A percentile compares a stretch with the other conserved stretches of the same genome.
phyloP scores from a whole-genome alignment of 2,888 invertebrate species.

The Odontothrips loti region DNA sequence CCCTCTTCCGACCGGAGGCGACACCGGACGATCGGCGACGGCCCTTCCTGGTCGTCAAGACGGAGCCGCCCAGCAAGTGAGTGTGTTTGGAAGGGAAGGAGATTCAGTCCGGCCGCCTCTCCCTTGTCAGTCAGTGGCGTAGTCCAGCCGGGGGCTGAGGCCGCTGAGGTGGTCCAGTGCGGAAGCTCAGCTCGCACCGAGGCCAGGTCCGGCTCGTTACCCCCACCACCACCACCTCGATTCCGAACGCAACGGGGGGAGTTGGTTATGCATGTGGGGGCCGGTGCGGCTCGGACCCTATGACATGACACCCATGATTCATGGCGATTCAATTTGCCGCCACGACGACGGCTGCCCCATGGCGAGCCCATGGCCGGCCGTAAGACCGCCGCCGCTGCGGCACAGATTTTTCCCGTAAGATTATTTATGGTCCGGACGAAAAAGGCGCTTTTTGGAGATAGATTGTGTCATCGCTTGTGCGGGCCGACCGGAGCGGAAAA shows the following conservation, averaged over 20 bases:
- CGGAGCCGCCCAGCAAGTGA: slow-evolving; percentile 55
- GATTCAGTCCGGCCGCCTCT: slow-evolving; percentile 45
- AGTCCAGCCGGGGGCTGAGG: too few relatives aligned
- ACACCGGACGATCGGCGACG: slow-evolving; percentile 58
- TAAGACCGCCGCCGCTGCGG: neutral
- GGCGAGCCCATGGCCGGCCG: too few relatives aligned
- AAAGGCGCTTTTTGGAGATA: neutral
- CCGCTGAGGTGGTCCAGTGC: too few relatives aligned
- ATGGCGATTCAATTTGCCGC: slow-evolving; percentile 1
- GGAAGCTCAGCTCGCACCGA: too few relatives aligned
- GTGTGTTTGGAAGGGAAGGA: slow-evolving; percentile 10
- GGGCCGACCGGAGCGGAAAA: slow-evolving; percentile 16
- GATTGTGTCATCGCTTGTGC: slow-evolving; percentile 11
- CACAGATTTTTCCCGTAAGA: slow-evolving; percentile 6
- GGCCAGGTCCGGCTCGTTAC: too few relatives aligned
- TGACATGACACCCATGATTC: neutral
- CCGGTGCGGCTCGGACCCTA: neutral
- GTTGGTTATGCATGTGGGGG: too few relatives aligned
- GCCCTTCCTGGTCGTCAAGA: slow-evolving; percentile 78
- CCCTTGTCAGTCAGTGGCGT: too few relatives aligned
- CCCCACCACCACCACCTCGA: too few relatives aligned
- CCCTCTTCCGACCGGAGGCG: slow-evolving; percentile 45
- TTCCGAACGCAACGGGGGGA: too few relatives aligned
- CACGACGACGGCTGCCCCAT: neutral
- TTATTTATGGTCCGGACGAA: neutral